Percentiles rank a stretch among this genome's conserved stretches.
Conservation (phyloP, 1,140 invertebrate species). For the Papilio polyxenes region DNA sequence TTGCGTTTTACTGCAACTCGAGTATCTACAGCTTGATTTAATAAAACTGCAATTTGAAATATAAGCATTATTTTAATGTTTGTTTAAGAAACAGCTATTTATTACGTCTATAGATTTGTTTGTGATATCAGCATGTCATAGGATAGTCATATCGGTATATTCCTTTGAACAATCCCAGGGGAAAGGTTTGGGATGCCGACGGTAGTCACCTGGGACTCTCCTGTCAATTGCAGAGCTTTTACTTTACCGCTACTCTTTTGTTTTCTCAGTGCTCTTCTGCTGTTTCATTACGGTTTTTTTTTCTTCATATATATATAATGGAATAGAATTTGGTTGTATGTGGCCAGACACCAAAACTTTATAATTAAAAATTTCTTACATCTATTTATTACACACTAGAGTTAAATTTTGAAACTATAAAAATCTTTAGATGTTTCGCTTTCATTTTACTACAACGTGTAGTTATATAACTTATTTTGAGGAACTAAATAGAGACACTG, state of each 20-base stretch:
- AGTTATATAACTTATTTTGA: no score
- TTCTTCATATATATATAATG: neutral
- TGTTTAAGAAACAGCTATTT: neutral
- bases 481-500: neutral
- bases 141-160: constrained; percentile 47
- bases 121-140: constrained; percentile 59
- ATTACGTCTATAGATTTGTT: neutral
- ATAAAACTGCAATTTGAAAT: neutral
- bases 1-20: neutral
- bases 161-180: constrained; percentile 58
- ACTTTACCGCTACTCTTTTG: constrained; percentile 52
- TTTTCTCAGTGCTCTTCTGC: neutral
- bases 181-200: constrained; percentile 37
- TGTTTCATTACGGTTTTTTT: constrained; percentile 45
- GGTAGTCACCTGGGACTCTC: constrained; percentile 50
- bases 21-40: neutral
- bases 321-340: neutral
- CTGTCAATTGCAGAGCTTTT: constrained; percentile 59
- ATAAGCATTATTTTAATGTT: neutral
- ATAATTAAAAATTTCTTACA: neutral
- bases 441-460: no score
- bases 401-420: no score
- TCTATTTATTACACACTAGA: neutral
- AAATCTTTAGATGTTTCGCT: no score
- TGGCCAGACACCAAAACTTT: neutral